A percentile compares a stretch with the other conserved stretches of the same genome.
These are phyloP conservation scores for Microplitis demolitor DNA, from an alignment of 1,140 invertebrate genomes.

Conservation along the genomic window DNA sequence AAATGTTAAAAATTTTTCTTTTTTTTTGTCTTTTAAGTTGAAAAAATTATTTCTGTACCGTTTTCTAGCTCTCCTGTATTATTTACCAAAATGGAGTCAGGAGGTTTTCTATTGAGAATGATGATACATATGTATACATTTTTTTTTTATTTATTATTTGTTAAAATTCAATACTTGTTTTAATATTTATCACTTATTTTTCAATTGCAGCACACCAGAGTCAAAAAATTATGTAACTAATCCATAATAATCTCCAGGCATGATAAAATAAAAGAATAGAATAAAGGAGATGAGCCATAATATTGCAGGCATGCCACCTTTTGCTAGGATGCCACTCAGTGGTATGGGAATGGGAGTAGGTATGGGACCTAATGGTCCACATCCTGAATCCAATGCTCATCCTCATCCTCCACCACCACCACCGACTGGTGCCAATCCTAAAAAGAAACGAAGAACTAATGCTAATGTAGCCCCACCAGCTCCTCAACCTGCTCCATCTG, in stretches of 20 bases:
- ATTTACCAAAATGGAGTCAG: too few relatives aligned
- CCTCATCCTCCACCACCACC: conserved; percentile 58
- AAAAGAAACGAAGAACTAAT: conserved; percentile 67
- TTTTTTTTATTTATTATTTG: too few relatives aligned
- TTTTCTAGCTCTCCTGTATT: too few relatives aligned
- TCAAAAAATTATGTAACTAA: conserved; percentile 1
- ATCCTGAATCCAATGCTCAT: conserved; percentile 63
- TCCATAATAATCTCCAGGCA: conserved; percentile 44
- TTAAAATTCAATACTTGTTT: not conserved
- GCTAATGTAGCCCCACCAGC: conserved; percentile 58
- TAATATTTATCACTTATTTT: conserved; percentile 12
- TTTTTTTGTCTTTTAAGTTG: too few relatives aligned
- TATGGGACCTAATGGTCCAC: conserved; percentile 54
- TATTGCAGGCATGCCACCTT: conserved; percentile 64
- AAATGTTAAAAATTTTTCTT: too few relatives aligned
- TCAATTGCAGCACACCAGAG: conserved; percentile 37
- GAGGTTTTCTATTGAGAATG: too few relatives aligned
- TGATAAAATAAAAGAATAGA: conserved; percentile 57
- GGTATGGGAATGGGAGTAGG: conserved; percentile 62
- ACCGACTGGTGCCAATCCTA: conserved; percentile 65
- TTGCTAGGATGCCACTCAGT: conserved; percentile 60
- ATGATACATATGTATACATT: too few relatives aligned
- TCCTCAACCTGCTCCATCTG: conserved; percentile 61
- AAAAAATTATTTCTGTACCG: too few relatives aligned
- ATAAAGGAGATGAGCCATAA: conserved; percentile 60